Conservation (phyloP, 2,113 vertebrate genomes). For the Poeciliopsis occidentalis region DNA sequence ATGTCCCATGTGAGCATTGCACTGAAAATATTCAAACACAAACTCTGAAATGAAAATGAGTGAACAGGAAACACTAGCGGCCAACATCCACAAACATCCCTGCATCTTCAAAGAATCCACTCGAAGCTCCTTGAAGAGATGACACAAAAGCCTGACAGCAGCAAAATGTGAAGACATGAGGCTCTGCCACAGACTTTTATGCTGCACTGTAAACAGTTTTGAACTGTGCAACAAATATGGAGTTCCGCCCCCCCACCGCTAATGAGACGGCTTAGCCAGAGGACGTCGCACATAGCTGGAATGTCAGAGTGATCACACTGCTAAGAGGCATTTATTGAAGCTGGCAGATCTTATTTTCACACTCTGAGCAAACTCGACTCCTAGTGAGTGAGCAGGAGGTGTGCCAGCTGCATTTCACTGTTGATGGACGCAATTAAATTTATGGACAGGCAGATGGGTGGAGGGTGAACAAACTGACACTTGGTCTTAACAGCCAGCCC, state of each 20-base stretch:
- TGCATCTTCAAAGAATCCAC: background rate
- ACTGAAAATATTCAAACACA: background rate
- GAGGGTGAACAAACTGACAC: conserved; percentile 31
- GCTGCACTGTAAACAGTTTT: conserved; percentile 69
- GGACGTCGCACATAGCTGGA: conserved; percentile 76
- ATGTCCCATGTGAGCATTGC: background rate
- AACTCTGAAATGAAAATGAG: background rate
- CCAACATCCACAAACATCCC: background rate
- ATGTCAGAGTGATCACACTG: conserved; percentile 74
- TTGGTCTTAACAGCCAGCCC: conserved; percentile 15
- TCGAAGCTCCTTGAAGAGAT: background rate
- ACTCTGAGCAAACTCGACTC: conserved; percentile 81
- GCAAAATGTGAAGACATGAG: background rate
- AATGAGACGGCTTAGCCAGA: conserved; percentile 80
- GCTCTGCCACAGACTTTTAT: background rate
- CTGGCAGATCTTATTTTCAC: conserved; percentile 86
- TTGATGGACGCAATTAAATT: conserved; percentile 83
- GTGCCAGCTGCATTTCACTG: conserved; percentile 82
- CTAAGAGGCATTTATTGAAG: conserved; percentile 82
- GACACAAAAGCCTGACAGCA: background rate
- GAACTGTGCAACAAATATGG: conserved; percentile 77
- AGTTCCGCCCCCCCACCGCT: conserved; percentile 69
- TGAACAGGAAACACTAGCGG: background rate
- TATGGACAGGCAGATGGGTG: conserved; percentile 74
- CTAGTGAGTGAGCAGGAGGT: conserved; percentile 48